These are phyloP conservation scores for Proteles cristata DNA, from an alignment of 2,113 vertebrate species.

Conservation along the genomic window DNA sequence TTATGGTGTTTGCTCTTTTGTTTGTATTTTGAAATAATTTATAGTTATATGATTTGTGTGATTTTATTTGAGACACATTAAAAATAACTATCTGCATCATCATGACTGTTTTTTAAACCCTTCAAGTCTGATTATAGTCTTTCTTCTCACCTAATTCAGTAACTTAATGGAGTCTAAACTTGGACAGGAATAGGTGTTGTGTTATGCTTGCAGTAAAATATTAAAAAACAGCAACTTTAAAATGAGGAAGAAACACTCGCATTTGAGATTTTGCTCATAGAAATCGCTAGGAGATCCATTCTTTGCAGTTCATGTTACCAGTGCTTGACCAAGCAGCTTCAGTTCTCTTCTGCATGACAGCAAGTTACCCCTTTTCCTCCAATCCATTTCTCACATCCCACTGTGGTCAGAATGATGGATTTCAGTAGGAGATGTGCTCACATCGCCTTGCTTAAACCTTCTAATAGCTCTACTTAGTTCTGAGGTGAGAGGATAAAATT, in stretches of 20 bases:
- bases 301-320: neutral
- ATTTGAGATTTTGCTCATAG: neutral
- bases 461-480: neutral
- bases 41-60: neutral
- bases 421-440: neutral
- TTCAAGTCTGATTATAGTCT: neutral
- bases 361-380: neutral
- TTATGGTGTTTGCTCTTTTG: neutral
- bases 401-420: neutral
- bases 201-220: neutral
- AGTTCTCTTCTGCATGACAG: neutral
- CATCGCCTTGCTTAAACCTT: neutral
- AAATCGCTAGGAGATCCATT: neutral
- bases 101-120: neutral
- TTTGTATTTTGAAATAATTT: neutral
- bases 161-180: neutral
- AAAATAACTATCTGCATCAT: neutral
- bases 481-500: neutral
- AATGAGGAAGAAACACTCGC: neutral
- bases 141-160: neutral
- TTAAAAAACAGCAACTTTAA: neutral
- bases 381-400: neutral
- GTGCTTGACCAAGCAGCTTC: fast-evolving
- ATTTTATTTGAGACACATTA: neutral
- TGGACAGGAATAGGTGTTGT: neutral